Evolutionary conservation across 2,888 invertebrate genomes (phyloP).

Genomic region (Clusia tigrina): DNA sequence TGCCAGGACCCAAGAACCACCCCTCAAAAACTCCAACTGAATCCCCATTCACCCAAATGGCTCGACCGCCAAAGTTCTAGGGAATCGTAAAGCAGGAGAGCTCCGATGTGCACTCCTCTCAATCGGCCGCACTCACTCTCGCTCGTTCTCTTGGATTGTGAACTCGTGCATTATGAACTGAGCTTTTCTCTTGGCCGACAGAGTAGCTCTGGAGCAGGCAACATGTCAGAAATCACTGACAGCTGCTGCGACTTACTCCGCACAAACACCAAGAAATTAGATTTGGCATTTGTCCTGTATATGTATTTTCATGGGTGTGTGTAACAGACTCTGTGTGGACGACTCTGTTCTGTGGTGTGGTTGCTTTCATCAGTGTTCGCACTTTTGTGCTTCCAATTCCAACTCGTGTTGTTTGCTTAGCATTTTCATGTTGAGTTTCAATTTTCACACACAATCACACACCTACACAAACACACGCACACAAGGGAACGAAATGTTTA

Average conservation of each 20-base stretch:
- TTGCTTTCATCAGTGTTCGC: background rate
- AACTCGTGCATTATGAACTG: no score
- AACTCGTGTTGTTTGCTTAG: constrained; percentile 5
- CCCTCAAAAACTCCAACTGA: background rate
- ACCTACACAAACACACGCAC: constrained; percentile 8
- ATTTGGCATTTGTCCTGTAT: background rate
- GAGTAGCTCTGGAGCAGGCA: constrained; percentile 50
- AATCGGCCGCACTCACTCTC: no score
- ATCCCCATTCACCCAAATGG: no score
- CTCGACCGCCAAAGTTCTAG: no score
- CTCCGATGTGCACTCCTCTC: no score
- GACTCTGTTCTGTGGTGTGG: background rate
- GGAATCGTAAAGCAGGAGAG: no score
- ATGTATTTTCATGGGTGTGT: background rate
- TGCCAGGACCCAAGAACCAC: background rate
- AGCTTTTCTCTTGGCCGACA: no score
- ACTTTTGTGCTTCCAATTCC: background rate
- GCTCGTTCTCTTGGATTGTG: no score
- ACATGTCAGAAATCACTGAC: constrained; percentile 61
- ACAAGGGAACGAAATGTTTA: background rate
- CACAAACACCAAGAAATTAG: background rate
- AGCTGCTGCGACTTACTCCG: constrained; percentile 43
- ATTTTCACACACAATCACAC: background rate
- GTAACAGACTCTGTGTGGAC: background rate
- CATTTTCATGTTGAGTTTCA: background rate